Conservation (phyloP, 2,113 vertebrate genomes). For the Urocynchramus pylzowi region DNA sequence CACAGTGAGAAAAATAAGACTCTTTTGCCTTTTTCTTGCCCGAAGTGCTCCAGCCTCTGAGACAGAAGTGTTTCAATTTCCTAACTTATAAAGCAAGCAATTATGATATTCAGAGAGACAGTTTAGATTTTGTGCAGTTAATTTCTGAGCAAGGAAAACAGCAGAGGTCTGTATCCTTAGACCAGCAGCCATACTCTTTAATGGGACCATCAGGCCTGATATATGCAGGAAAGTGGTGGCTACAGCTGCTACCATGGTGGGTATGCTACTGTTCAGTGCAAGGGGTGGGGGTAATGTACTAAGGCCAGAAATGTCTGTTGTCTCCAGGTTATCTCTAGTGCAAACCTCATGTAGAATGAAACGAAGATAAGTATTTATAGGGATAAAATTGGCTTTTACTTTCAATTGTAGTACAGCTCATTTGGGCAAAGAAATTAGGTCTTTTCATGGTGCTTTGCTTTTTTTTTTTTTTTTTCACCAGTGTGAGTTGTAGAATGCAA, state of each 20-base stretch:
- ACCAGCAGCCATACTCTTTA: not conserved
- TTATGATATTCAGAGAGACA: not conserved
- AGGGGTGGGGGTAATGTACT: too few species aligned
- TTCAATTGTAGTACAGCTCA: not conserved
- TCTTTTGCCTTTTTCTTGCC: not conserved
- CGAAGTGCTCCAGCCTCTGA: not conserved
- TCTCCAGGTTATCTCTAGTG: not conserved
- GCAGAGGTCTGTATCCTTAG: not conserved
- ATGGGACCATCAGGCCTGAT: not conserved
- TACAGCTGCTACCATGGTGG: not conserved
- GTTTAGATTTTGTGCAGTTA: not conserved
- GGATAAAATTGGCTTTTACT: not conserved
- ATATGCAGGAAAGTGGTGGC: not conserved
- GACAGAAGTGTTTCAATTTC: constrained; percentile 17
- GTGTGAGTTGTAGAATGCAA: not conserved
- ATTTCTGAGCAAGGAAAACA: not conserved
- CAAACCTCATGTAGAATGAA: not conserved
- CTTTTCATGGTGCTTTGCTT: not conserved
- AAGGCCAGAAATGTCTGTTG: not conserved
- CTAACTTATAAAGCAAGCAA: not conserved
- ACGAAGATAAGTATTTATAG: not conserved
- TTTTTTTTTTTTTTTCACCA: not conserved
- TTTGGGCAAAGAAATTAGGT: not conserved
- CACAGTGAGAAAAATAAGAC: not conserved
- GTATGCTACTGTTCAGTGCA: not conserved